Percentiles rank a stretch among this genome's conserved stretches.
These are phyloP conservation scores for Artibeus jamaicensis DNA, from an alignment of 2,797 vertebrate species.

Conservation along the genomic window DNA sequence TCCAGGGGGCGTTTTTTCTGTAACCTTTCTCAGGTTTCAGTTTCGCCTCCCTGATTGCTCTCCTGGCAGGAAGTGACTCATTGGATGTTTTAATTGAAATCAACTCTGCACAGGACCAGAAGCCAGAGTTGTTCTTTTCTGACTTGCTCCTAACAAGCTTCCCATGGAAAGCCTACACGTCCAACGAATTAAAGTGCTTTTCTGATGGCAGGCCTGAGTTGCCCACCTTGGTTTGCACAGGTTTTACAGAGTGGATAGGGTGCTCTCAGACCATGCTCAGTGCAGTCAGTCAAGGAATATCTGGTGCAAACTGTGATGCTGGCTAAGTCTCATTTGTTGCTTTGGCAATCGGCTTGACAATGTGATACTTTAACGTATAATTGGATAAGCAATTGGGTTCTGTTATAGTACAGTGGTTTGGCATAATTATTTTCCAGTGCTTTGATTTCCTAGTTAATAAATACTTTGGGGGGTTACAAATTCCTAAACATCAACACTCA, in stretches of 20 bases:
- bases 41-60: not conserved
- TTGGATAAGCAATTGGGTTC: constrained; percentile 70
- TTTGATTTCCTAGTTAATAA: constrained; percentile 79
- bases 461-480: constrained; percentile 74
- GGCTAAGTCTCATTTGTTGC: constrained; percentile 34
- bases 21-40: not conserved
- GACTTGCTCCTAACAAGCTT: not conserved
- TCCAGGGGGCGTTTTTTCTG: not conserved
- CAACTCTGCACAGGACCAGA: not conserved
- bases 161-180: not conserved
- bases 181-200: not conserved
- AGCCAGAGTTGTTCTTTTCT: not conserved
- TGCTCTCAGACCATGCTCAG: not conserved
- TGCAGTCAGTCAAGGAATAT: not conserved
- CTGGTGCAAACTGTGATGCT: constrained; percentile 32
- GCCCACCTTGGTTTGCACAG: not conserved
- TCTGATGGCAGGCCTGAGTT: not conserved
- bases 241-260: not conserved
- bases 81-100: constrained; percentile 6
- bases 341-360: constrained; percentile 63
- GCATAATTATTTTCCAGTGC: constrained; percentile 75
- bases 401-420: constrained; percentile 73
- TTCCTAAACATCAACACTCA: constrained; percentile 77
- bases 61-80: not conserved
- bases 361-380: constrained; percentile 65